phyloP scores from a whole-genome alignment of 2,797 vertebrate genomes.

The Hydrophis major region DNA sequence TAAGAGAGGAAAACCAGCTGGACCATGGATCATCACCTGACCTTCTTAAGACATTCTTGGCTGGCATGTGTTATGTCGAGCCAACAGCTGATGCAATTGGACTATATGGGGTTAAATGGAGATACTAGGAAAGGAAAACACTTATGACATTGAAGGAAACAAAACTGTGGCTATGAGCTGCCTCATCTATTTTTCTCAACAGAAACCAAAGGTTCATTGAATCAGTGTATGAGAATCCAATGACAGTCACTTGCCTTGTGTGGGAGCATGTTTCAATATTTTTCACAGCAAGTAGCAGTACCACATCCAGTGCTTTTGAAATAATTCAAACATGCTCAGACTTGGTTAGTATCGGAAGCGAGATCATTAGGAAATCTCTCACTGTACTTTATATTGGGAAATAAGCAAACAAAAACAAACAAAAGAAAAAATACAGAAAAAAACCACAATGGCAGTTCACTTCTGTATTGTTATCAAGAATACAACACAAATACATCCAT shows the following conservation, averaged over 20 bases:
- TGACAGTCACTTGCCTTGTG: background rate
- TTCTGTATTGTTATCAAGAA: background rate
- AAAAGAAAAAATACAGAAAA: background rate
- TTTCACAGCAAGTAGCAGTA: background rate
- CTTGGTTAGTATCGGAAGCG: background rate
- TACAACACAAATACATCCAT: background rate
- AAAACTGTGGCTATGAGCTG: background rate
- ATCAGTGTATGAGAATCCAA: background rate
- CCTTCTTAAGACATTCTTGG: constrained; percentile 35
- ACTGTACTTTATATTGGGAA: background rate
- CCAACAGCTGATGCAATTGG: constrained; percentile 49
- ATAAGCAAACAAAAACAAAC: background rate
- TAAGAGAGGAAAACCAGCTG: background rate
- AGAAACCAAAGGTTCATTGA: background rate
- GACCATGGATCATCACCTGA: constrained; percentile 52
- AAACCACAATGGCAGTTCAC: background rate
- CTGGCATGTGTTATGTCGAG: constrained; percentile 41
- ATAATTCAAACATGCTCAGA: background rate
- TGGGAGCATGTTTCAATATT: background rate
- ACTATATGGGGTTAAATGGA: background rate
- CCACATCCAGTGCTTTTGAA: background rate
- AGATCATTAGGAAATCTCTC: background rate
- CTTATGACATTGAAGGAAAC: background rate
- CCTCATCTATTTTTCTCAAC: background rate
- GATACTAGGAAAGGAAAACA: background rate